phyloP scores from a whole-genome alignment of 1,140 invertebrate genomes.

The Dendroctonus valens region DNA sequence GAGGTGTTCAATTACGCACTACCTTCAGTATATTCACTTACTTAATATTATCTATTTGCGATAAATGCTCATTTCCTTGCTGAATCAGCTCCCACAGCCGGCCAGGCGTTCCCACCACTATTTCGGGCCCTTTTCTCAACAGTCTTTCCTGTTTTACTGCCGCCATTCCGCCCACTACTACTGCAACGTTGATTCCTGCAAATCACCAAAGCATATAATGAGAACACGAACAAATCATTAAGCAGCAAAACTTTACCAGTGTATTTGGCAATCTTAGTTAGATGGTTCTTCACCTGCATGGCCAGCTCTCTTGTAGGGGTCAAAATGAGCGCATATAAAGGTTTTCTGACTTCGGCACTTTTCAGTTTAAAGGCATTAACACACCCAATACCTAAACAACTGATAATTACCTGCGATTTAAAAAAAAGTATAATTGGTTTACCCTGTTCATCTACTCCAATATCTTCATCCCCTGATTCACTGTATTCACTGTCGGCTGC shows the following conservation, averaged over 20 bases:
- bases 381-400: constrained; percentile 55
- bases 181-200: constrained; percentile 63
- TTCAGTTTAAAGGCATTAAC: constrained; percentile 65
- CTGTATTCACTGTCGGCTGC: constrained; percentile 46
- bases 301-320: constrained; percentile 95
- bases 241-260: constrained; percentile 55
- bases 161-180: constrained; percentile 87
- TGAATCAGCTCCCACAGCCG: constrained; percentile 90
- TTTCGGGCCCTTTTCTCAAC: constrained; percentile 78
- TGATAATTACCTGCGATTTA: too few species aligned
- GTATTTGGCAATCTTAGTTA: constrained; percentile 77
- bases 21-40: constrained; percentile 41
- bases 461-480: constrained; percentile 35
- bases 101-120: constrained; percentile 95
- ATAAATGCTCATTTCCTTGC: constrained; percentile 74
- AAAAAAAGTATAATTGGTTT: too few species aligned
- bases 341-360: constrained; percentile 49
- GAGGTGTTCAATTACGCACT: not conserved
- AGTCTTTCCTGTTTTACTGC: constrained; percentile 89
- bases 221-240: not conserved
- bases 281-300: constrained; percentile 87
- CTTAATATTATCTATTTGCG: constrained; percentile 68
- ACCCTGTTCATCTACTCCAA: not conserved
- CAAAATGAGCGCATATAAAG: constrained; percentile 80
- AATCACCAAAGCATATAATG: constrained; percentile 8